These are phyloP conservation scores for Cryptus armator DNA, from an alignment of 2,888 invertebrate genomes.

Conservation along the genomic window DNA sequence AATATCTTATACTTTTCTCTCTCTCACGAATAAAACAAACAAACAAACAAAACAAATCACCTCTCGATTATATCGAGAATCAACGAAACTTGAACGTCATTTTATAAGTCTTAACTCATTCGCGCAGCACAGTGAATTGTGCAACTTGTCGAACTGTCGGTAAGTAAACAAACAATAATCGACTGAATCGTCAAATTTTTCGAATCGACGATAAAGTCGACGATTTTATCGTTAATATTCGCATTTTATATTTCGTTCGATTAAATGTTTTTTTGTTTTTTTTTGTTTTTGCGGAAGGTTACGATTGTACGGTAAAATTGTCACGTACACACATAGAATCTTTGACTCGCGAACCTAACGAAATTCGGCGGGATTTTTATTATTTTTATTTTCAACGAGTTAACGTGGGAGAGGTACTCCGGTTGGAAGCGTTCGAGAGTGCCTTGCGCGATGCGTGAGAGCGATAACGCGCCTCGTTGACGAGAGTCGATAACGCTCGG, in stretches of 20 bases:
- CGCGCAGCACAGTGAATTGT: not conserved
- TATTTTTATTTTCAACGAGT: constrained; percentile 24
- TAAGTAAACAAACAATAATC: not conserved
- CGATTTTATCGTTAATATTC: not conserved
- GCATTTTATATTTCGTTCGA: constrained; percentile 6
- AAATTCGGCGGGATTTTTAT: constrained; percentile 46
- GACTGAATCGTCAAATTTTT: constrained; percentile 5
- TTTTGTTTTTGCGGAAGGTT: not conserved
- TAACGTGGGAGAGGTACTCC: not conserved
- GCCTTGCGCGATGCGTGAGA: constrained; percentile 48
- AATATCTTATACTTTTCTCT: not conserved
- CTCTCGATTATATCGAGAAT: constrained; percentile 56
- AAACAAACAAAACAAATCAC: constrained; percentile 12
- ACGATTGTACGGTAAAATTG: constrained; percentile 36
- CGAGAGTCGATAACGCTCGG: constrained; percentile 65
- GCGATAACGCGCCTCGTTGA: constrained; percentile 63
- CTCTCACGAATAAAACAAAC: not conserved
- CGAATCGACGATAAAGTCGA: not conserved
- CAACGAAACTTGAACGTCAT: constrained; percentile 78
- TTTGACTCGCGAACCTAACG: not conserved
- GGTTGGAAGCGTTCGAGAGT: constrained; percentile 5
- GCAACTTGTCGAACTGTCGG: not conserved
- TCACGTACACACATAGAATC: constrained; percentile 56
- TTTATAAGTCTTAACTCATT: constrained; percentile 52
- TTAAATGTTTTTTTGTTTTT: not conserved